Conservation (phyloP, 2,113 vertebrate species). For the Propithecus coquereli region DNA sequence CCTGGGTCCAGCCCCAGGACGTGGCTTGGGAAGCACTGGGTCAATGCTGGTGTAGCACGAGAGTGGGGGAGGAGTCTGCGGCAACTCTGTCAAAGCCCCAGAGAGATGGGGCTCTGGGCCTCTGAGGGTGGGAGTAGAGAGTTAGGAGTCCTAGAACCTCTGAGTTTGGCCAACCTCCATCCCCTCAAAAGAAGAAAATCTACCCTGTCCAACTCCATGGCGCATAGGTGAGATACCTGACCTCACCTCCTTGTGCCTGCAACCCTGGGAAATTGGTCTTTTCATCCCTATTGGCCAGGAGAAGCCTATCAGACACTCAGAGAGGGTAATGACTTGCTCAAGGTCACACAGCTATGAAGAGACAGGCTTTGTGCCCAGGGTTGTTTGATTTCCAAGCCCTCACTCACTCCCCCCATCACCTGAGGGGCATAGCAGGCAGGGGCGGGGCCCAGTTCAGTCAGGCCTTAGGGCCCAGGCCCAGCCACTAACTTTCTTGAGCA, state of each 20-base stretch:
- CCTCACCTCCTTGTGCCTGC: not conserved
- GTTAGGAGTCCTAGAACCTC: not conserved
- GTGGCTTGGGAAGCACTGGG: not conserved
- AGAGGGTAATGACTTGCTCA: not conserved
- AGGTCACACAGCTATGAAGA: not conserved
- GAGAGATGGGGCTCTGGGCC: not conserved
- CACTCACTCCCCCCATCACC: fast-evolving
- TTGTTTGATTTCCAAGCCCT: not conserved
- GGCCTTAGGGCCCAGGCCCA: not conserved
- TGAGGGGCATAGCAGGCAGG: not conserved
- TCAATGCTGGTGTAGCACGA: not conserved
- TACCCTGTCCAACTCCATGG: not conserved
- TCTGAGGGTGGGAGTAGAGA: not conserved
- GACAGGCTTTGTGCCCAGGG: not conserved
- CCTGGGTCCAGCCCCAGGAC: fast-evolving
- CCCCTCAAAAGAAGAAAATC: not conserved
- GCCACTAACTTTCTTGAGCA: not conserved
- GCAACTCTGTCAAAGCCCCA: not conserved
- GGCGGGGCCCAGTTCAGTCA: not conserved
- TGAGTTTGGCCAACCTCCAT: not conserved
- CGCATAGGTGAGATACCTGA: not conserved
- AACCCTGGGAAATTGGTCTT: not conserved
- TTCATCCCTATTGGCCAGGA: not conserved
- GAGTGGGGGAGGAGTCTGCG: not conserved
- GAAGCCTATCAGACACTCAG: not conserved